Evolutionary conservation across 2,113 vertebrate genomes (phyloP).

Genomic region (Eulemur rufifrons): DNA sequence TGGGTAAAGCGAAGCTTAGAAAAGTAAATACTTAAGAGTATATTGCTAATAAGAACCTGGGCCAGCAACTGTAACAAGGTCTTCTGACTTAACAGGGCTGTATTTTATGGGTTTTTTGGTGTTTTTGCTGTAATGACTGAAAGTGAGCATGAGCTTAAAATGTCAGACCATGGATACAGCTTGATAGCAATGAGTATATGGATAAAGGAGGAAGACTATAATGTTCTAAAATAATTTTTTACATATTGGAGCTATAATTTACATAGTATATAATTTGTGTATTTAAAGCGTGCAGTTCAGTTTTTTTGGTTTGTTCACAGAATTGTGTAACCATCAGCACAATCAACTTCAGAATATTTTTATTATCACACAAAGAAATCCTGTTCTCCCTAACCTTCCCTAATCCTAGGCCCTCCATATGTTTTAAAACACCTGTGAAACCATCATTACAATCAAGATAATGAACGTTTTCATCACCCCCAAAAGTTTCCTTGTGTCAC

Average conservation of each 20-base stretch:
- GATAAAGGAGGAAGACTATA: neutral
- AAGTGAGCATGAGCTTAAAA: neutral
- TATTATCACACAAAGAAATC: neutral
- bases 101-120: neutral
- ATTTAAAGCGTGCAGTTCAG: neutral
- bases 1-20: neutral
- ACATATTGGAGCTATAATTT: neutral
- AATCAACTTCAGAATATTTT: slow-evolving; percentile 15
- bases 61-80: neutral
- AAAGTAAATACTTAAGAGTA: neutral
- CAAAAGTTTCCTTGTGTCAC: neutral
- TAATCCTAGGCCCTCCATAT: neutral
- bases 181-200: neutral
- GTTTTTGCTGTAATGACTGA: neutral
- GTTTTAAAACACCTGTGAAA: slow-evolving; percentile 42
- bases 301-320: neutral
- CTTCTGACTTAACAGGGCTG: neutral
- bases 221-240: neutral
- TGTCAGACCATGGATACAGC: neutral
- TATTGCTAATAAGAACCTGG: neutral
- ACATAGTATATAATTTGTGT: neutral
- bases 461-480: neutral
- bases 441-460: neutral
- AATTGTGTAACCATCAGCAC: neutral
- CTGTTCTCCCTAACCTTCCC: neutral